Conservation (phyloP, 2,113 vertebrate genomes). For the Chionomys nivalis region DNA sequence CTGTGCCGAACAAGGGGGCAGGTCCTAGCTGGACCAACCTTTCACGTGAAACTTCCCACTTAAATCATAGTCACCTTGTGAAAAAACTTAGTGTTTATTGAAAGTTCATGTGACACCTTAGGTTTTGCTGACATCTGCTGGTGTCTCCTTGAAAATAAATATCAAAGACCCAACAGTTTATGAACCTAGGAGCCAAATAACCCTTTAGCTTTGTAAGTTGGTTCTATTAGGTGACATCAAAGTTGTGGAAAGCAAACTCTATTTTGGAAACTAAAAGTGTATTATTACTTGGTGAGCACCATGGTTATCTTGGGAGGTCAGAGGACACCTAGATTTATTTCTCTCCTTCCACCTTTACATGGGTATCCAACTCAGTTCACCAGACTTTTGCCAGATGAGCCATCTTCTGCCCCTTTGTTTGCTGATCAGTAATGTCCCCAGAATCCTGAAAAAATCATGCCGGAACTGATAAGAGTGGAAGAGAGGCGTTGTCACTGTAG, state of each 20-base stretch:
- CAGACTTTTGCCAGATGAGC: neutral
- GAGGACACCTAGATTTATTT: neutral
- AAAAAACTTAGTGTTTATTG: neutral
- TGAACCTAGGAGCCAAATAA: neutral
- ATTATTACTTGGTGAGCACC: neutral
- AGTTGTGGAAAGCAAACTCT: neutral
- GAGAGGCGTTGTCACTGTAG: rapidly evolving
- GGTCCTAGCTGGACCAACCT: neutral
- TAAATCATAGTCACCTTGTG: neutral
- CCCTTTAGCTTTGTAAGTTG: neutral
- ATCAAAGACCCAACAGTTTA: neutral
- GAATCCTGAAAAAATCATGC: neutral
- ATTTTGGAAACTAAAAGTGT: neutral
- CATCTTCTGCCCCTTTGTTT: neutral
- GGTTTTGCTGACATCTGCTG: conserved; percentile 84
- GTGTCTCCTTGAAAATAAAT: conserved; percentile 42
- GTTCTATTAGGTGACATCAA: neutral
- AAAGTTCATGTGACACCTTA: conserved; percentile 22
- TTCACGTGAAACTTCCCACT: neutral
- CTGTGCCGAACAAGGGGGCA: neutral
- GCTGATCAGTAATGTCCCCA: neutral
- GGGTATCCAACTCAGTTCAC: neutral
- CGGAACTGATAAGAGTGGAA: no score
- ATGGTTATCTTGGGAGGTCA: neutral
- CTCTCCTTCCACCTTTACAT: no score